Base-by-base conservation (phyloP, 2,797 vertebrate genomes). In the Gephyroberyx darwinii region DNA sequence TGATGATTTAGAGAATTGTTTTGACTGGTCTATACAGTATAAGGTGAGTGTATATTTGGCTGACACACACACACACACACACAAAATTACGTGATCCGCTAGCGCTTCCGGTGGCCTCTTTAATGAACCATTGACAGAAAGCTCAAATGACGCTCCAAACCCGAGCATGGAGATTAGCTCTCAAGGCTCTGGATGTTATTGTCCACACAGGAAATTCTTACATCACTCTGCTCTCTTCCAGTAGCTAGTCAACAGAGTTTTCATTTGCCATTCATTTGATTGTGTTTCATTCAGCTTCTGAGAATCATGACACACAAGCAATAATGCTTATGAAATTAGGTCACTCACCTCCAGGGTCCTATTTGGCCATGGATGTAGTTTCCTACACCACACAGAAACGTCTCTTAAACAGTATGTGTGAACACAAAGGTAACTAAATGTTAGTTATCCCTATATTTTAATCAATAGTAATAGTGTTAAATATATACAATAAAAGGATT, bases 111-210 rank as follows among this genome's bases (percentile, higher is more conserved):
- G 37, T 50, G n/a, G 37, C 37, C 82, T 72, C 80, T 65, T 69
- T 57, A 76, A 74, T 67, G 76, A 86, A 68, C 64, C 78, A 71
- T 83, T 89, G 78, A 79, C 70, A 66, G 41, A 81, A 70, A 82
- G 66, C 78, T 79, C 53, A 70, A 79, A 72, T 13, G 67, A 80
- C 65, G 59, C 43, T 39, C 71, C 71, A 57, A 69, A 77, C 50
- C 58, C 41, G 63, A 74, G 85, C 74, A 76, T 84, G 69, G 78
- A 81, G 80, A 80, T 74, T 17, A 61, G 69, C 63, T 80, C 66
- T 78, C 68, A 67, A 73, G 71, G 80, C 76, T 74, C 53, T 22
- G 65, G 65, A 65, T 62, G 55, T 78, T 78, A 71, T 80, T 75
- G 69, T 78, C 65, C 69, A 39, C 62, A 75, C 56, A 68, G 51